These are phyloP conservation scores for Araneus ventricosus DNA, from an alignment of 1,140 invertebrate species.

Conservation along the genomic window DNA sequence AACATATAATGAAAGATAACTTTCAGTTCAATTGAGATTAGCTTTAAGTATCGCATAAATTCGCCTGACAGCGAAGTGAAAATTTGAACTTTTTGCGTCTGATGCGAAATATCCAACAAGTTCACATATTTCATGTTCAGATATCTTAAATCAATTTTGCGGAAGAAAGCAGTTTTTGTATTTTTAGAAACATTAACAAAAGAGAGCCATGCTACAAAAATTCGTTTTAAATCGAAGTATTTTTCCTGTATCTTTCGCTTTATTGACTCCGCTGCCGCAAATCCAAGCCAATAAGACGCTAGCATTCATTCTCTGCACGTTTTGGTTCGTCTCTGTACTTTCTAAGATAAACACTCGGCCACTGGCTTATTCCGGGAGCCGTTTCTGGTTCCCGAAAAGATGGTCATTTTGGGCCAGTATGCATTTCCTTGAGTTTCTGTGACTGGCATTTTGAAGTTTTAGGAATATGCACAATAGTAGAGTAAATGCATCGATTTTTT, in stretches of 20 bases:
- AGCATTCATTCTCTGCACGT: not conserved
- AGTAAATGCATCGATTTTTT: too few species aligned
- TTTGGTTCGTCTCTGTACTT: not conserved
- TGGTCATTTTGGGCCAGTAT: not conserved
- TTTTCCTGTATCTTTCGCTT: not conserved
- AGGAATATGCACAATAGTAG: not conserved
- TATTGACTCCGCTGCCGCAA: not conserved
- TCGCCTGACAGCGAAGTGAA: too few species aligned
- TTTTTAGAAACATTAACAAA: not conserved
- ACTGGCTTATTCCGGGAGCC: not conserved
- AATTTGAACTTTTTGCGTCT: too few species aligned
- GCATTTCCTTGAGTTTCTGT: not conserved
- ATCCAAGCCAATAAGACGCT: not conserved
- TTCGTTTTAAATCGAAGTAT: not conserved
- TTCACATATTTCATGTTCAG: too few species aligned
- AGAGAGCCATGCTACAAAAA: not conserved
- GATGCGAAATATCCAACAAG: too few species aligned
- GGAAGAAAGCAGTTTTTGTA: not conserved
- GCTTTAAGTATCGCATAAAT: too few species aligned
- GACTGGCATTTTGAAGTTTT: not conserved
- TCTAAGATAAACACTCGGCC: not conserved
- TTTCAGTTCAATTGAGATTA: too few species aligned
- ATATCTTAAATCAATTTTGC: not conserved
- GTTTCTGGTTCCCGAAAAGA: not conserved
- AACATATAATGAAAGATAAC: too few species aligned